Conservation (phyloP, 1,140 invertebrate species). For the Leptinotarsa defecta region DNA sequence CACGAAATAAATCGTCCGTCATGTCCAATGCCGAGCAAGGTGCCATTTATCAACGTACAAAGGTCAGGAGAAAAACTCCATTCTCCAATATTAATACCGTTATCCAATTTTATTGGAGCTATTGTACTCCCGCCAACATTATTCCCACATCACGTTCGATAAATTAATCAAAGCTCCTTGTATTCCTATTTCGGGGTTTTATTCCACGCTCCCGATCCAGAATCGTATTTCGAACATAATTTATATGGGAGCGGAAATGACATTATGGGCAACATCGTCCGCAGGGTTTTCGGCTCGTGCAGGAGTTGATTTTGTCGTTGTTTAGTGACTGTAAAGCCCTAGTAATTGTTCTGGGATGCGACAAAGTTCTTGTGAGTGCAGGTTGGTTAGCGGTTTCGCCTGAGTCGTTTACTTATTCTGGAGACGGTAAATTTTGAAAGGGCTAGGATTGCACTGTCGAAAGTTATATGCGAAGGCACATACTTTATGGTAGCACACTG, state of each 20-base stretch:
- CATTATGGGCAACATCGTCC: background rate
- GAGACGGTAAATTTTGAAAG: no score
- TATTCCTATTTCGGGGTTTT: background rate
- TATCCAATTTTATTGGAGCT: conserved; percentile 3
- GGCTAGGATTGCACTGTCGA: no score
- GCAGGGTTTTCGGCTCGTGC: no score
- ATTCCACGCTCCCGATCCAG: background rate
- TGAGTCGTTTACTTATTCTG: no score
- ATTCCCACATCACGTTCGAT: conserved; percentile 2
- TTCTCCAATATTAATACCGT: conserved; percentile 3
- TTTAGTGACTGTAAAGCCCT: no score
- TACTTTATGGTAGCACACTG: no score
- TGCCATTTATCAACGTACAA: conserved; percentile 3
- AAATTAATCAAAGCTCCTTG: conserved; percentile 3
- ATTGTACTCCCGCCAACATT: conserved; percentile 2
- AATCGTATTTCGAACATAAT: background rate
- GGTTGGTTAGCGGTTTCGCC: no score
- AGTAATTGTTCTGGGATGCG: no score
- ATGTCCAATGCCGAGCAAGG: background rate
- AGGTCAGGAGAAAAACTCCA: background rate
- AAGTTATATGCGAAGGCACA: no score
- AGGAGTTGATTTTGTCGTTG: no score
- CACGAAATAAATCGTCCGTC: background rate
- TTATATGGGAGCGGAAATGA: background rate
- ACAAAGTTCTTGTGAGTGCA: no score